Conservation (phyloP, 2,113 vertebrate genomes). For the Tretioscincus oriximinensis region DNA sequence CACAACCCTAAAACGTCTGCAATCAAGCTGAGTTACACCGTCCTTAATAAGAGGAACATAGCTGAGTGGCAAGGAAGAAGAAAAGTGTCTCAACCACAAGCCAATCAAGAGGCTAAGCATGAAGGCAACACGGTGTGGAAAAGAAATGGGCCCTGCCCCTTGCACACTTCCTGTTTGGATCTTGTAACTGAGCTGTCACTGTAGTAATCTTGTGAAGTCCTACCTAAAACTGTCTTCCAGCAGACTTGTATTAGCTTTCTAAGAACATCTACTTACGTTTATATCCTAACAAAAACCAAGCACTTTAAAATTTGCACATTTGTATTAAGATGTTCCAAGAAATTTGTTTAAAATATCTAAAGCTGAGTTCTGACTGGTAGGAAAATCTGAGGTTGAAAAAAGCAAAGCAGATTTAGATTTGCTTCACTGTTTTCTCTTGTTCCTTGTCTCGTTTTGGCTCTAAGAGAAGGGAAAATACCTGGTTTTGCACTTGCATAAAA, state of each 20-base stretch:
- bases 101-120: background rate
- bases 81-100: background rate
- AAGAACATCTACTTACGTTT: background rate
- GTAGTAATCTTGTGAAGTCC: background rate
- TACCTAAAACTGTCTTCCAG: background rate
- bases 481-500: no score
- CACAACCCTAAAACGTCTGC: background rate
- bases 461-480: no score
- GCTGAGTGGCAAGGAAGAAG: background rate
- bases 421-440: no score
- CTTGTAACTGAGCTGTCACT: conserved; percentile 51
- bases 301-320: no score
- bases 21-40: background rate
- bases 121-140: conserved; percentile 25
- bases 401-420: no score
- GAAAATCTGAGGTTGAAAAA: no score
- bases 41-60: background rate
- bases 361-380: no score
- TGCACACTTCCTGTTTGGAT: conserved; percentile 61
- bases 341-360: no score
- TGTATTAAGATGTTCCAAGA: no score
- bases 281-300: background rate
- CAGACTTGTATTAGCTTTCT: background rate
- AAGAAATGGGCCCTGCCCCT: conserved; percentile 52
- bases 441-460: no score